Evolutionary conservation across 2,113 vertebrate species (phyloP).

Genomic region (Pterocles orientalis): DNA sequence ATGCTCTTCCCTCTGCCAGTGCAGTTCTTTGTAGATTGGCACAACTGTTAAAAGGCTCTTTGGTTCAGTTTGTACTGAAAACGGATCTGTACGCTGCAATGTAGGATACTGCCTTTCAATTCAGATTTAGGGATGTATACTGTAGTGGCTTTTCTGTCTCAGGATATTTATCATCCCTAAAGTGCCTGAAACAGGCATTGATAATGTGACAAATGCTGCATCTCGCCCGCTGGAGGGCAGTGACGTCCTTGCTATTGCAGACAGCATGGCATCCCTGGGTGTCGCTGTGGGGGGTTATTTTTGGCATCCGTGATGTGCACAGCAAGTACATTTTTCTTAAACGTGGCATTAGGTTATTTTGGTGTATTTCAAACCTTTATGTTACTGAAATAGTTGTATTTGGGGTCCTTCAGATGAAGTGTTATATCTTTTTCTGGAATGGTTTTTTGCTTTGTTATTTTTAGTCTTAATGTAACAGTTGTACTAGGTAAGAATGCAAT

Average conservation of each 20-base stretch:
- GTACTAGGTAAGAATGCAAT: not conserved
- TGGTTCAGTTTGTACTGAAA: not conserved
- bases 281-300: not conserved
- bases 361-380: rapidly evolving
- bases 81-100: rapidly evolving
- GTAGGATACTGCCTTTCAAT: not conserved
- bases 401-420: not conserved
- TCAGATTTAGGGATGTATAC: rapidly evolving
- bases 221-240: not conserved
- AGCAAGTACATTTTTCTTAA: not conserved
- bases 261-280: too few species aligned
- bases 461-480: not conserved
- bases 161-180: rapidly evolving
- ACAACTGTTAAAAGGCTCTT: too few species aligned
- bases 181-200: not conserved
- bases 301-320: rapidly evolving
- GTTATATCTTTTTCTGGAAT: not conserved
- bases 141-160: not conserved
- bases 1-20: not conserved
- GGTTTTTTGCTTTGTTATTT: not conserved
- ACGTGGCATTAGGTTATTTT: rapidly evolving
- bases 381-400: not conserved
- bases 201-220: not conserved
- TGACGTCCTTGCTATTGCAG: too few species aligned
- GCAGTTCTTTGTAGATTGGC: not conserved